These are phyloP conservation scores for Pterocles gutturalis DNA, from an alignment of 2,113 vertebrate genomes.

Conservation along the genomic window DNA sequence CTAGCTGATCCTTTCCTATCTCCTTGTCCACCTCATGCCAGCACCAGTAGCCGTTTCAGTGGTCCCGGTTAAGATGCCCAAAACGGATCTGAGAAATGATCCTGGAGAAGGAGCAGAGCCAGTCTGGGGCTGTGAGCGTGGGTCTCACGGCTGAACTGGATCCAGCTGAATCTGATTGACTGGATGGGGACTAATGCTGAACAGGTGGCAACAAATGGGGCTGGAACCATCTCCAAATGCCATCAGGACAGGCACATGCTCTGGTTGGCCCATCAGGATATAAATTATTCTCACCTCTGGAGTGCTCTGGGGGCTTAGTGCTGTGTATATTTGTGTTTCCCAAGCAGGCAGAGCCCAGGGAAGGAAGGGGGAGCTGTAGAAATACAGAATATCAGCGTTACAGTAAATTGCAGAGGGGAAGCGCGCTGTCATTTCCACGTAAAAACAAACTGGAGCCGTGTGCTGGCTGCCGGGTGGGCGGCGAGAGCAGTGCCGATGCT, in stretches of 20 bases:
- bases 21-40: not conserved
- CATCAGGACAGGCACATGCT: not conserved
- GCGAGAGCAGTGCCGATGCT: not conserved
- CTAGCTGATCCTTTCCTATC: not conserved
- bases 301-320: not conserved
- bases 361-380: not conserved
- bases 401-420: not conserved
- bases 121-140: accelerated
- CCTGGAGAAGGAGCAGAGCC: not conserved
- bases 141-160: not conserved
- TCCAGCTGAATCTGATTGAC: not conserved
- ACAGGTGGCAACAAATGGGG: not conserved
- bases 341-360: not conserved
- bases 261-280: not conserved
- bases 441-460: not conserved
- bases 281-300: not conserved
- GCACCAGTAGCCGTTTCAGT: not conserved
- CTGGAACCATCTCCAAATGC: not conserved
- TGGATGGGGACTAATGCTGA: not conserved
- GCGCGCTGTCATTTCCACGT: not conserved
- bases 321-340: not conserved
- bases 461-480: conserved; percentile 2
- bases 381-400: not conserved
- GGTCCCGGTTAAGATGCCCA: not conserved
- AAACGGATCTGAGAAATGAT: not conserved